phyloP scores from a whole-genome alignment of 2,888 invertebrate genomes.

The Meteorus colon region DNA sequence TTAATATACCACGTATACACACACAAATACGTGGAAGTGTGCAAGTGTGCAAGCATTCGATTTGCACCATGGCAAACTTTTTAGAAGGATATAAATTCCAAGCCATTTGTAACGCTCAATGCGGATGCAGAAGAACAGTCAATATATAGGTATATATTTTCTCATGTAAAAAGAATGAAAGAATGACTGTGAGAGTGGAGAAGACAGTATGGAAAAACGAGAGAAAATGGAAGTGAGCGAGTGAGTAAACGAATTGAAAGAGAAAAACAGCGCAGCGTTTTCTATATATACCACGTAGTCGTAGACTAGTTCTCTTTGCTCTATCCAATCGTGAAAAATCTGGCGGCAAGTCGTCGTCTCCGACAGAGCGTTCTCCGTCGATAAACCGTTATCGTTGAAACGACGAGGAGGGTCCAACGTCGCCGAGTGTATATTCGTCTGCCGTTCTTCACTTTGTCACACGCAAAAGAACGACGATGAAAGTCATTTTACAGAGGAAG shows the following conservation, averaged over 20 bases:
- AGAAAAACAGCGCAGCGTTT: neutral
- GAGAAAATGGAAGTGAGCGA: conserved; percentile 10
- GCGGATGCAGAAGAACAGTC: conserved; percentile 21
- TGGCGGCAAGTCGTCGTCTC: conserved; percentile 38
- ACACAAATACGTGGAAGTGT: too few species aligned
- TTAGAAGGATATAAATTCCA: conserved; percentile 43
- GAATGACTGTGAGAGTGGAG: neutral
- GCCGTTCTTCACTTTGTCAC: conserved; percentile 17
- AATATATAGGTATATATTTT: neutral
- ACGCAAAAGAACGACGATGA: conserved; percentile 3
- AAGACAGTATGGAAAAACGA: neutral
- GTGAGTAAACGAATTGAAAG: conserved; percentile 6
- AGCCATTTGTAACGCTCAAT: conserved; percentile 39
- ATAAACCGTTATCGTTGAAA: conserved; percentile 45
- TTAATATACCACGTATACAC: neutral
- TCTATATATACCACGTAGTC: neutral
- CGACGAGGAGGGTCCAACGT: conserved; percentile 27
- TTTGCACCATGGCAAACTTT: conserved; percentile 16
- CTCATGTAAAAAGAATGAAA: conserved; percentile 4
- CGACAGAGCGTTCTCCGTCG: conserved; percentile 33
- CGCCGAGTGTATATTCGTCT: conserved; percentile 4
- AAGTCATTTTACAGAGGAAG: conserved; percentile 6
- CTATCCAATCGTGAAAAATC: conserved; percentile 44
- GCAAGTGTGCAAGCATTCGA: conserved; percentile 13
- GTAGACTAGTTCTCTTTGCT: conserved; percentile 33